phyloP scores from a whole-genome alignment of 1,140 invertebrate genomes.

The Trichoplusia ni region DNA sequence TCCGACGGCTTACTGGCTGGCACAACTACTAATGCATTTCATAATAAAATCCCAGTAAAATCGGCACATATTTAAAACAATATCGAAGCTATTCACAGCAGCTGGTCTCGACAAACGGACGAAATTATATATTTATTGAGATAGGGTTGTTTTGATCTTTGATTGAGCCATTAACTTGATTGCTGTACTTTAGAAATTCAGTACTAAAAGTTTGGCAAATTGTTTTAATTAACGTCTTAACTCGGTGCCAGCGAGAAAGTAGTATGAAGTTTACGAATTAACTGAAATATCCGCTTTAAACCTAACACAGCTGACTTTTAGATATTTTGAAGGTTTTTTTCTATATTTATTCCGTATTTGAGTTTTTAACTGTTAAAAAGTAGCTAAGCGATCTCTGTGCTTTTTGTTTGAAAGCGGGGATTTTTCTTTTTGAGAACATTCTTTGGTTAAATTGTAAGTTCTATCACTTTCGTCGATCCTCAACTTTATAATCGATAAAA shows the following conservation, averaged over 20 bases:
- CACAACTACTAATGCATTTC: not conserved
- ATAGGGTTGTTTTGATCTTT: conserved; percentile 73
- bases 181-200: conserved; percentile 75
- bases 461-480: too few species aligned
- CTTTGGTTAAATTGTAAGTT: not conserved
- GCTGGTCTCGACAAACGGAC: conserved; percentile 45
- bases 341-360: conserved; percentile 19
- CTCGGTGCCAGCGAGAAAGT: conserved; percentile 63
- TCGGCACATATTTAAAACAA: conserved; percentile 22
- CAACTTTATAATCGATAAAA: too few species aligned
- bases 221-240: conserved; percentile 78
- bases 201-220: conserved; percentile 75
- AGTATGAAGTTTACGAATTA: conserved; percentile 77
- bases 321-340: conserved; percentile 45
- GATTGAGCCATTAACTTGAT: conserved; percentile 74
- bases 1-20: not conserved
- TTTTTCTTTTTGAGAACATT: not conserved
- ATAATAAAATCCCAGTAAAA: not conserved
- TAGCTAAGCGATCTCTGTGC: conserved; percentile 7
- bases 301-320: conserved; percentile 61
- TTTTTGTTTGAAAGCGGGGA: not conserved
- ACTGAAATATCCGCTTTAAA: conserved; percentile 69
- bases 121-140: conserved; percentile 61
- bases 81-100: conserved; percentile 37
- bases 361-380: conserved; percentile 32